Base-by-base conservation (phyloP, 2,113 vertebrate genomes). In the Peromyscus polionotus region DNA sequence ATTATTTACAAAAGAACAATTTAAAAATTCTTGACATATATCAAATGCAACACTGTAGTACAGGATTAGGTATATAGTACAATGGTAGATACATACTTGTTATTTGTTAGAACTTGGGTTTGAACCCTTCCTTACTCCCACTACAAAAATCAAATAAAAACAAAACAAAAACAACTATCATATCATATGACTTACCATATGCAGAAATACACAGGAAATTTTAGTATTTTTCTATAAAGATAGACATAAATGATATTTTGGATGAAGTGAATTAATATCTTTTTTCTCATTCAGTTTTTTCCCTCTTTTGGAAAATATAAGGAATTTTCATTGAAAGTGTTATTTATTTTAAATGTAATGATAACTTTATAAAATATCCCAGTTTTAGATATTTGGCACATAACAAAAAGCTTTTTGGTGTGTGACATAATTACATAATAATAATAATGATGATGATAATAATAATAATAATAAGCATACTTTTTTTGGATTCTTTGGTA, bases 281-380 rank as follows among this genome's bases (percentile, higher is more conserved):
- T 26, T 72, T 5, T 57, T 88, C 12, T 88, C 31, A 75, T 19
- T 84, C 65, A 17, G 77, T 68, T 88, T 73, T 24, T 73, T 24
- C 13, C 54, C 54, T 59, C 5, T 51, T 81, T 94, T 61, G 6
- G 17, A 84, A 92, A 83, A 76, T 84, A 70, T 39, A 91, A 57
- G 72, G 1, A 7, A 4, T 31, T 76, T 20, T 88, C 42, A 68
- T 54, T 48, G 42, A 42, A 80, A 80, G 73, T 93, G 45, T 24
- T 51, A 93, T 73, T 24, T 91, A 88, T 76, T 22, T 88, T 76
- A 88, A 88, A 61, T 94, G 7, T 59, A 68, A 77, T 61, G 57
- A 61, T 22, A 80, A 63, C 24, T 42, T 33, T 80, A 68, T 67
- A 68, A 57, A 45, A n/a, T 85, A 31, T 80, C 11, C 9, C 24